Evolutionary conservation across 2,797 vertebrate genomes (phyloP).

Genomic region (Merluccius polli): DNA sequence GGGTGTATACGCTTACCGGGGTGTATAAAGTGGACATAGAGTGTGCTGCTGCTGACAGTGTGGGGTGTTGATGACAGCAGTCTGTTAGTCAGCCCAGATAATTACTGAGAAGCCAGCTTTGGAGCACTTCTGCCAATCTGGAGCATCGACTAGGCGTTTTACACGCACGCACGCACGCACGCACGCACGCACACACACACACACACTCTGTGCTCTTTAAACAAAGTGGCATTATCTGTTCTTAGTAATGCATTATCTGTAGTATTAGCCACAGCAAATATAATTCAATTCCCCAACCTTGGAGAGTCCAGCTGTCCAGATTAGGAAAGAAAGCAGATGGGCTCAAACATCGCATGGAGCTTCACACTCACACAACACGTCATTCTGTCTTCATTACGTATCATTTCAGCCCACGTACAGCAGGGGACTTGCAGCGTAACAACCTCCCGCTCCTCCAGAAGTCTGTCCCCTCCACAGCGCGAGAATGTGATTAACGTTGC

Average conservation of each 20-base stretch:
- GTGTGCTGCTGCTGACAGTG: background rate
- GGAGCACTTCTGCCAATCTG: background rate
- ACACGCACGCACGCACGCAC: background rate
- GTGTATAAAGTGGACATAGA: background rate
- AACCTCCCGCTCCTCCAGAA: conserved; percentile 22
- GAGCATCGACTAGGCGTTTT: background rate
- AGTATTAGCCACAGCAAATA: conserved; percentile 29
- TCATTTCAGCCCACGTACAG: conserved; percentile 21
- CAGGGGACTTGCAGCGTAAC: background rate
- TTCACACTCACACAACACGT: background rate
- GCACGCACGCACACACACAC: conserved; percentile 7
- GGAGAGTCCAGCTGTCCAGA: background rate
- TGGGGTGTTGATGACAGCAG: background rate
- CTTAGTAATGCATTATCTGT: conserved; percentile 20
- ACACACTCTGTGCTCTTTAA: conserved; percentile 33
- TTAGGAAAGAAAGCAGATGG: background rate
- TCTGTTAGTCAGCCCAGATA: background rate
- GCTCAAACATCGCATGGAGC: background rate
- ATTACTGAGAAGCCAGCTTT: background rate
- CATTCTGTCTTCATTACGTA: conserved; percentile 5
- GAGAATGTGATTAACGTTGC: conserved; percentile 55
- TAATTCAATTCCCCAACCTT: conserved; percentile 18
- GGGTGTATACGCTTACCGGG: background rate
- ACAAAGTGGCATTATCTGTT: conserved; percentile 41
- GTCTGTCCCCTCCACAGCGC: conserved; percentile 35